phyloP scores from a whole-genome alignment of 2,888 invertebrate species.

The Morinoia aosen region DNA sequence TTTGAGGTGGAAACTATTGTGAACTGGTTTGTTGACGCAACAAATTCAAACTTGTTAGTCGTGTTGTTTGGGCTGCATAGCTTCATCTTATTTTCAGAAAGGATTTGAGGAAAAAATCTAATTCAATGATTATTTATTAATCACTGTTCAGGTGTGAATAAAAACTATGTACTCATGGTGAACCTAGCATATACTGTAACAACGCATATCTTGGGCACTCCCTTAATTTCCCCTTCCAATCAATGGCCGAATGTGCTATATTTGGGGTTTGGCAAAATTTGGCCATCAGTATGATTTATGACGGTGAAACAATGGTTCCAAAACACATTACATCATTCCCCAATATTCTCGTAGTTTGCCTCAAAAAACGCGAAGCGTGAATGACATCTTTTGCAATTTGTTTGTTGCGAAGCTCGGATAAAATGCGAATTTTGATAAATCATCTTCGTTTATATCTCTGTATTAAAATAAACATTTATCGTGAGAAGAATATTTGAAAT shows the following conservation, averaged over 20 bases:
- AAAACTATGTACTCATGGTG: too few species aligned
- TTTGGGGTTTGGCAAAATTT: too few species aligned
- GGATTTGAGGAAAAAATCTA: not conserved
- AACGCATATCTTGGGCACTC: too few species aligned
- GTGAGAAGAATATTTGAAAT: not conserved
- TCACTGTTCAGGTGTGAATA: not conserved
- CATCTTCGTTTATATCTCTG: not conserved
- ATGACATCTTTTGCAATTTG: not conserved
- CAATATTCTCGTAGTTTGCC: not conserved
- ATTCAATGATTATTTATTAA: not conserved
- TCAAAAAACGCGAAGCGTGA: not conserved
- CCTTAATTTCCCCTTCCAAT: too few species aligned
- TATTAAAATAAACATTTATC: not conserved
- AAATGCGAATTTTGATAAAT: not conserved
- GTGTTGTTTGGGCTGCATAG: not conserved
- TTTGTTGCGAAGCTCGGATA: not conserved
- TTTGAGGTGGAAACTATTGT: not conserved
- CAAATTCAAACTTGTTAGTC: not conserved
- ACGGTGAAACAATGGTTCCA: too few species aligned
- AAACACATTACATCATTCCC: not conserved
- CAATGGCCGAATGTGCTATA: too few species aligned
- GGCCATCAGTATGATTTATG: too few species aligned
- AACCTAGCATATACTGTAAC: too few species aligned
- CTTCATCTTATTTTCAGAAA: not conserved
- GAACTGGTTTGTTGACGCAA: not conserved